phyloP scores from a whole-genome alignment of 2,888 invertebrate genomes.

The Pachycephus smyrnensis region DNA sequence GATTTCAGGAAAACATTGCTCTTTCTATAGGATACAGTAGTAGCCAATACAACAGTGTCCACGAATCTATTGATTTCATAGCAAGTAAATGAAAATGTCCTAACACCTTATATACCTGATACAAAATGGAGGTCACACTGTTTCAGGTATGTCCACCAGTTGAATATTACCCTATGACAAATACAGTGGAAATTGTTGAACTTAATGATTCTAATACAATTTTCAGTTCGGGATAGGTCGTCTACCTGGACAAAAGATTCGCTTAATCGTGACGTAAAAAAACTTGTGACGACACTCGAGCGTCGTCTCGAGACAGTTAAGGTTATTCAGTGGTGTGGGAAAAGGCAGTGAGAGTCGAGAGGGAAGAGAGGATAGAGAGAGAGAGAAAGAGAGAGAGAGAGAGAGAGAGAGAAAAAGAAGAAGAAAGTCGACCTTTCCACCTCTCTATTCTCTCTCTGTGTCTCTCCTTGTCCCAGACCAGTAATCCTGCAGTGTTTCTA shows the following conservation, averaged over 20 bases:
- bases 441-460: conserved; percentile 10
- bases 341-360: not conserved
- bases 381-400: too few species aligned
- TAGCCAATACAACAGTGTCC: not conserved
- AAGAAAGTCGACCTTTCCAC: not conserved
- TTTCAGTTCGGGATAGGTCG: not conserved
- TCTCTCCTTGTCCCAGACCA: conserved; percentile 16
- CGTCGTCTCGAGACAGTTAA: not conserved
- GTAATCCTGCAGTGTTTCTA: conserved; percentile 27
- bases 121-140: not conserved
- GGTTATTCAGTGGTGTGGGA: not conserved
- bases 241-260: not conserved
- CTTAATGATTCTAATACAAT: not conserved
- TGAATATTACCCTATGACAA: not conserved
- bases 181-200: not conserved
- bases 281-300: not conserved
- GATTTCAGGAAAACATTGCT: too few species aligned
- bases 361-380: conserved; percentile 2
- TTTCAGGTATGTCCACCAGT: not conserved
- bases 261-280: not conserved
- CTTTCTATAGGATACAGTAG: not conserved
- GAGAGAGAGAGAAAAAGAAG: too few species aligned
- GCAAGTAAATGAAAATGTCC: not conserved
- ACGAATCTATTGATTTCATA: not conserved
- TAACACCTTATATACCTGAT: not conserved